A percentile compares a stretch with the other conserved stretches of the same genome.
These are phyloP conservation scores for Tetranychus truncatus DNA, from an alignment of 2,888 invertebrate species.

Conservation along the genomic window DNA sequence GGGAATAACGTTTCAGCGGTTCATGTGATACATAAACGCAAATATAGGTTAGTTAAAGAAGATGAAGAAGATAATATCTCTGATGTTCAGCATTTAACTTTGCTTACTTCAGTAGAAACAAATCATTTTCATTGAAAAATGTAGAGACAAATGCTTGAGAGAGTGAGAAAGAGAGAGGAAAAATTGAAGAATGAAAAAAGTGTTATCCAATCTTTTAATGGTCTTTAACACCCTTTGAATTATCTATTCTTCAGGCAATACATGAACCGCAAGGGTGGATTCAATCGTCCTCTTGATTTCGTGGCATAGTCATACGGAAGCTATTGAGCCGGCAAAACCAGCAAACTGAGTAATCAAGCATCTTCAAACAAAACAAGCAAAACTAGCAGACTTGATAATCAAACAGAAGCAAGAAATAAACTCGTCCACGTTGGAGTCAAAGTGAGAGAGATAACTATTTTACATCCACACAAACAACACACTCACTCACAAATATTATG, in stretches of 20 bases:
- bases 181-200: neutral
- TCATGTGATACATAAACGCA: slow-evolving; percentile 49
- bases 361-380: neutral
- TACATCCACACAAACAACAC: neutral
- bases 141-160: neutral
- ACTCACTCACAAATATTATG: neutral
- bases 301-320: slow-evolving; percentile 36
- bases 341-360: neutral
- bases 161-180: slow-evolving; percentile 1
- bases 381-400: neutral
- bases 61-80: neutral
- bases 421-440: slow-evolving; percentile 1
- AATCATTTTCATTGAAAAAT: neutral
- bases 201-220: neutral
- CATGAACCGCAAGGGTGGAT: slow-evolving; percentile 97
- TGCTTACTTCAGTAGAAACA: neutral
- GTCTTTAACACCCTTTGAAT: neutral
- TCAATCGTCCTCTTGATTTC: slow-evolving; percentile 91
- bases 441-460: neutral
- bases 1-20: slow-evolving; percentile 86
- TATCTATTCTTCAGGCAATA: slow-evolving; percentile 39
- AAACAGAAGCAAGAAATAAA: neutral
- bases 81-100: slow-evolving; percentile 2
- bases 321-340: neutral
- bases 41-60: neutral